These are phyloP conservation scores for Muscidifurax raptorellus DNA, from an alignment of 1,140 invertebrate genomes.

Conservation along the genomic window DNA sequence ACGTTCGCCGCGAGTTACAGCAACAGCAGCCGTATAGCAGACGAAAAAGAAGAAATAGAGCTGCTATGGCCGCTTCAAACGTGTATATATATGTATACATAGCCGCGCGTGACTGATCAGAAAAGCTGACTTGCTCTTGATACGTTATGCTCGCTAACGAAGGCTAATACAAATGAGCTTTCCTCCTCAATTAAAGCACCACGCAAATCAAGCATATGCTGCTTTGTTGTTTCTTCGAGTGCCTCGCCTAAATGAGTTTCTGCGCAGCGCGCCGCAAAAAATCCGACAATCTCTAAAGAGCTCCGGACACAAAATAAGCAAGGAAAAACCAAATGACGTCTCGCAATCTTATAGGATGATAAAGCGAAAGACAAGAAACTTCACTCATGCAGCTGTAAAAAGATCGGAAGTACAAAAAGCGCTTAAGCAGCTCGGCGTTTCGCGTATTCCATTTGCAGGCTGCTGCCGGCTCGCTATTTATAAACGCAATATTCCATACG, in stretches of 20 bases:
- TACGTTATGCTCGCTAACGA: not conserved
- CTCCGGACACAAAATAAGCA: not conserved
- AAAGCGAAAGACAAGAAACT: conserved; percentile 35
- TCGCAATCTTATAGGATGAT: conserved; percentile 32
- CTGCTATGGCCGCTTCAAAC: too few species aligned
- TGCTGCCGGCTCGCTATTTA: not conserved
- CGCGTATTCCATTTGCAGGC: not conserved
- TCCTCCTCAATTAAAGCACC: not conserved
- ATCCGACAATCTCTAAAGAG: conserved; percentile 8
- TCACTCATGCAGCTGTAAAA: not conserved
- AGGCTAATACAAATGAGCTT: not conserved
- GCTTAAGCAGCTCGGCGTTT: not conserved
- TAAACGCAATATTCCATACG: not conserved
- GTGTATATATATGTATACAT: too few species aligned
- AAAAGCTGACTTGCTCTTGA: conserved; percentile 22
- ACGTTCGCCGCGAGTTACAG: conserved; percentile 14
- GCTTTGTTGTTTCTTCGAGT: not conserved
- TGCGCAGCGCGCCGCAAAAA: not conserved
- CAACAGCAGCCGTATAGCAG: conserved; percentile 8
- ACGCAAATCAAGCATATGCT: not conserved
- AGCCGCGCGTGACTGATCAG: not conserved
- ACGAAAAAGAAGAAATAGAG: conserved; percentile 12
- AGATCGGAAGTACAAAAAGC: conserved; percentile 20
- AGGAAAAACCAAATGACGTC: conserved; percentile 18
- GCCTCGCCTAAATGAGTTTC: conserved; percentile 10